Conservation (phyloP, 2,113 vertebrate genomes). For the Hirundichthys speculiger region DNA sequence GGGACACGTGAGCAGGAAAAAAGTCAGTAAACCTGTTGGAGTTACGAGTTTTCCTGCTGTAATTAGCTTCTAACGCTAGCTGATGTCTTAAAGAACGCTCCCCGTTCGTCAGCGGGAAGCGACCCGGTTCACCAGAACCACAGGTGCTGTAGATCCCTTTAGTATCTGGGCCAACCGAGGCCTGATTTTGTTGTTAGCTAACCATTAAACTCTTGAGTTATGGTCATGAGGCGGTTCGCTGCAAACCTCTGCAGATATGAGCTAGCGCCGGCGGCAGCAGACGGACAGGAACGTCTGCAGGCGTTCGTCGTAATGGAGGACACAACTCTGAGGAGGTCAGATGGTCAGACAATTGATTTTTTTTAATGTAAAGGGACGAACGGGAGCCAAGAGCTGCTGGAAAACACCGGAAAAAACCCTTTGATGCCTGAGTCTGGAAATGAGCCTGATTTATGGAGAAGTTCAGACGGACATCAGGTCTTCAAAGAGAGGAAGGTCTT, state of each 20-base stretch:
- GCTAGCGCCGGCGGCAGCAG: not conserved
- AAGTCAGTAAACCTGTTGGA: too few species aligned
- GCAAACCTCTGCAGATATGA: not conserved
- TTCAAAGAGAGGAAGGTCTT: too few species aligned
- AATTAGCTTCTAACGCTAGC: not conserved
- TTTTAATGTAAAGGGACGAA: slow-evolving; percentile 21
- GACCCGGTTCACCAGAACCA: too few species aligned
- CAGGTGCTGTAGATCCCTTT: too few species aligned
- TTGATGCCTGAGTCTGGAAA: not conserved
- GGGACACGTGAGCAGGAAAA: too few species aligned
- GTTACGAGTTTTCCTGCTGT: not conserved
- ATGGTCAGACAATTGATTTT: slow-evolving; percentile 28
- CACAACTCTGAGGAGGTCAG: slow-evolving; percentile 9
- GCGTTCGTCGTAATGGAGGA: slow-evolving; percentile 7
- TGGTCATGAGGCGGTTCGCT: not conserved
- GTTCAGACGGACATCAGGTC: not conserved
- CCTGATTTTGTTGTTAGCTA: too few species aligned
- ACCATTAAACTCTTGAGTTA: not conserved
- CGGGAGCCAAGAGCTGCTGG: slow-evolving; percentile 2
- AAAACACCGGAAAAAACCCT: slow-evolving; percentile 7
- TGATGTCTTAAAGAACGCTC: not conserved
- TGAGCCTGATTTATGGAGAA: not conserved
- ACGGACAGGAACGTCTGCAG: slow-evolving; percentile 5
- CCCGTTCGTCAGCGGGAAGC: too few species aligned
- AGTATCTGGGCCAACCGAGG: too few species aligned